Conservation (phyloP, 2,113 vertebrate genomes). For the Channa argus region DNA sequence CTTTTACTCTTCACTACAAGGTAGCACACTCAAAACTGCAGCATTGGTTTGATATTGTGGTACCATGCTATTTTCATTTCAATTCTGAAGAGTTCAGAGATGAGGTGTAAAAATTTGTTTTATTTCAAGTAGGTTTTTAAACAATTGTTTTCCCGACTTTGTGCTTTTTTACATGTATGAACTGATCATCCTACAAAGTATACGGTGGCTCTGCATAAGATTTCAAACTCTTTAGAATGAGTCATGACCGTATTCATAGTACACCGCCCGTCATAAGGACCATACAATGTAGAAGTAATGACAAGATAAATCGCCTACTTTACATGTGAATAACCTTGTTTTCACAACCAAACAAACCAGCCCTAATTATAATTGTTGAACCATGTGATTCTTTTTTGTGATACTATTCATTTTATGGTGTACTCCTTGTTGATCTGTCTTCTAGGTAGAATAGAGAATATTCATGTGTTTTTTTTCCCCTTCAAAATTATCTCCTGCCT, state of each 20-base stretch:
- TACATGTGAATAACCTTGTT: slow-evolving; percentile 54
- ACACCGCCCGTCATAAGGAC: slow-evolving; percentile 1
- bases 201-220: slow-evolving; percentile 1
- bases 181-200: too few species aligned
- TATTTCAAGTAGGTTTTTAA: too few species aligned
- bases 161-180: too few species aligned
- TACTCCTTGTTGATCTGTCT: neutral
- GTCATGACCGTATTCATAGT: slow-evolving; percentile 26
- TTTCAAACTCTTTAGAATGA: slow-evolving; percentile 23
- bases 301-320: slow-evolving; percentile 64
- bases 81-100: too few species aligned
- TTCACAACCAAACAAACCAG: slow-evolving; percentile 22
- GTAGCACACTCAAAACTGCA: slow-evolving; percentile 8
- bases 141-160: too few species aligned
- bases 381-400: slow-evolving; percentile 7
- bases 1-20: neutral
- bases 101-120: too few species aligned
- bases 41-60: neutral
- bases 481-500: too few species aligned
- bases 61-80: neutral
- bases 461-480: too few species aligned
- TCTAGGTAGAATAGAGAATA: neutral
- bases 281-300: slow-evolving; percentile 21
- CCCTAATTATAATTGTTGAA: neutral
- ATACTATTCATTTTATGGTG: slow-evolving; percentile 9